Conservation (phyloP, 2,888 invertebrate genomes). For the Drosophila koepferae region DNA sequence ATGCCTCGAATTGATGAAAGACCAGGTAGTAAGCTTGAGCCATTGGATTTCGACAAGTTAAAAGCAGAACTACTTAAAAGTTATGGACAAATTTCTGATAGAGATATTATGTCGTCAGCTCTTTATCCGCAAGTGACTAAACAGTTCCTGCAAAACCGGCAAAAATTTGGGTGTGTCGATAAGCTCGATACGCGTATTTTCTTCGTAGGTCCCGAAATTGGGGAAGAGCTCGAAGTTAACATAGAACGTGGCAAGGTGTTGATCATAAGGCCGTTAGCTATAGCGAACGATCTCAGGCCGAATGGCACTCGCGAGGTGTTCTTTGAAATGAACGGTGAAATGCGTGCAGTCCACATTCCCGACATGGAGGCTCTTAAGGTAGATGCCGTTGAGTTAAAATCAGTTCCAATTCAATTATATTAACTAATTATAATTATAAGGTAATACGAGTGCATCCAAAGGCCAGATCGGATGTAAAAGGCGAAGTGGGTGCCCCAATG, state of each 20-base stretch:
- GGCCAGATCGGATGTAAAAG: conserved; percentile 94
- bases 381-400: not conserved
- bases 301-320: conserved; percentile 98
- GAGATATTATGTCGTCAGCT: conserved; percentile 98
- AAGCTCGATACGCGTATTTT: conserved; percentile 97
- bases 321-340: conserved; percentile 99
- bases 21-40: conserved; percentile 93
- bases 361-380: conserved; percentile 92
- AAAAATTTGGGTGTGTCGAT: conserved; percentile 97
- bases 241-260: conserved; percentile 98
- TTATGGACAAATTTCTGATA: conserved; percentile 87
- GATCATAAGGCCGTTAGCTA: conserved; percentile 96
- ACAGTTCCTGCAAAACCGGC: conserved; percentile 93
- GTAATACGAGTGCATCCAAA: conserved; percentile 98
- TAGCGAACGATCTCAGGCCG: conserved; percentile 95
- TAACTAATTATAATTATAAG: conserved; percentile 83
- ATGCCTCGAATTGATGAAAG: conserved; percentile 95
- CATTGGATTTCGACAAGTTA: conserved; percentile 94
- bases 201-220: conserved; percentile 96
- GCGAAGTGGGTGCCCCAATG: conserved; percentile 99
- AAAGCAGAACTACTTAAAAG: conserved; percentile 89
- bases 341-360: conserved; percentile 96
- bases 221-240: conserved; percentile 94
- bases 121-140: conserved; percentile 97
- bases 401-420: not conserved